These are phyloP conservation scores for Zosterops lateralis DNA, from an alignment of 2,113 vertebrate species.

Conservation along the genomic window DNA sequence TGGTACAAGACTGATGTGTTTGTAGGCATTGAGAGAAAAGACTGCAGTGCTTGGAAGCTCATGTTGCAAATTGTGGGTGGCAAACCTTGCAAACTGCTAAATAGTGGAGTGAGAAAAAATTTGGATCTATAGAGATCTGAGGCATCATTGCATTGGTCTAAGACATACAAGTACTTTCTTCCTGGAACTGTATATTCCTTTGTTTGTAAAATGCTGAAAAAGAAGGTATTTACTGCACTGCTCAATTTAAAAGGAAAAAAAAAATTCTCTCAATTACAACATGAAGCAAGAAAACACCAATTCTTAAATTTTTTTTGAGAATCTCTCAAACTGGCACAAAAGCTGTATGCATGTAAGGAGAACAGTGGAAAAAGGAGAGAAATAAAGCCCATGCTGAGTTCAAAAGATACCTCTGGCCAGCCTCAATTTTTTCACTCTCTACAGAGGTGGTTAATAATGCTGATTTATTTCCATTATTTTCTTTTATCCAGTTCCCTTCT, in stretches of 20 bases:
- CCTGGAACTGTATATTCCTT: not conserved
- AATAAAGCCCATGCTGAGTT: not conserved
- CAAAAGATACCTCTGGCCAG: not conserved
- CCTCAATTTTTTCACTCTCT: not conserved
- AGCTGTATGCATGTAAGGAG: not conserved
- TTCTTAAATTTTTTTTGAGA: not conserved
- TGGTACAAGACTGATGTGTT: not conserved
- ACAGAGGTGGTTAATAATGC: not conserved
- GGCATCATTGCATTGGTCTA: not conserved
- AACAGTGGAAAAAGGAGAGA: not conserved
- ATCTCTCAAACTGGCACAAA: not conserved
- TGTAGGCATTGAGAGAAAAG: not conserved
- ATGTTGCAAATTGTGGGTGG: not conserved
- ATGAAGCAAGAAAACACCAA: not conserved
- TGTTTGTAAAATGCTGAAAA: not conserved
- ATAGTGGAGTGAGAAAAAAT: not conserved
- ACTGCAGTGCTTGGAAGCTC: not conserved
- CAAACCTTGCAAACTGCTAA: not conserved
- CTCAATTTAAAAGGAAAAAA: not conserved
- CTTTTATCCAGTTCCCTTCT: not conserved
- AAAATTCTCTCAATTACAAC: not conserved
- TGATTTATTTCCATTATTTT: not conserved
- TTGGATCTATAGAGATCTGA: not conserved
- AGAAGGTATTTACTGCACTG: not conserved
- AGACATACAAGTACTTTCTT: accelerated